Base-by-base conservation (phyloP, 2,113 vertebrate genomes). In the Psittacus erithacus region DNA sequence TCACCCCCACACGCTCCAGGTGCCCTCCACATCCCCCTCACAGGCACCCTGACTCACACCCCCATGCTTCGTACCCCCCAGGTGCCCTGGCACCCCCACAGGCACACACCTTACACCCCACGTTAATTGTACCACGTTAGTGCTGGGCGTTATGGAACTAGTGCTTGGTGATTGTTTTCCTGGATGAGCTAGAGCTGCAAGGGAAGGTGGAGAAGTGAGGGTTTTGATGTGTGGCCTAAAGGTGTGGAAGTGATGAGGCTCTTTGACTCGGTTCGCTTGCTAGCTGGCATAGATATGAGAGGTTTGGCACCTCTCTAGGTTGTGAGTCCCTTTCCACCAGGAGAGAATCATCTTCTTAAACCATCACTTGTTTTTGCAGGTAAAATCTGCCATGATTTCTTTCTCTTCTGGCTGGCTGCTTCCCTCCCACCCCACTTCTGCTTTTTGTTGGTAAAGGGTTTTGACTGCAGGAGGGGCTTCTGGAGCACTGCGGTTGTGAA, bases 61-160 rank as follows among this genome's bases (percentile, higher is more conserved):
- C 8, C 19, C 55, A 22, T 57, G 31, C 55, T 43, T 53, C 20
- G 13, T 11, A 8, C 2, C 13, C 5, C 50, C 12, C 10, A 25
- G 22, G 23, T 25, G 39, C 17, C 31, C 41, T 20, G 22, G 5
- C 41, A 33, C 6, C 41, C 33, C 15, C n/a, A 9, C 33, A 24
- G 10, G 13, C 28, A 47, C 39, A 11, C 1, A 4, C 6, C n/a
- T 55, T 49, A 11, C 35, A 2, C 22, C 41, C 41, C 38, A 2
- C 0, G 0, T 23, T 27, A 27, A 0, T 4, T 2, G 20, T 27
- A 3, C 11, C 43, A 2, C 8, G 0, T 17, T 4, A 41, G 4
- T 9, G 14, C 17, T 38, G 6, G 27, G 17, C 22, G 29, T 53
- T 59, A 1, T 1, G 2, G 22, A 24, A 10, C 22, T 3, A 3